Percentiles rank a stretch among this genome's conserved stretches.
Conservation (phyloP, 2,888 invertebrate genomes). For the Thumatha senex region DNA sequence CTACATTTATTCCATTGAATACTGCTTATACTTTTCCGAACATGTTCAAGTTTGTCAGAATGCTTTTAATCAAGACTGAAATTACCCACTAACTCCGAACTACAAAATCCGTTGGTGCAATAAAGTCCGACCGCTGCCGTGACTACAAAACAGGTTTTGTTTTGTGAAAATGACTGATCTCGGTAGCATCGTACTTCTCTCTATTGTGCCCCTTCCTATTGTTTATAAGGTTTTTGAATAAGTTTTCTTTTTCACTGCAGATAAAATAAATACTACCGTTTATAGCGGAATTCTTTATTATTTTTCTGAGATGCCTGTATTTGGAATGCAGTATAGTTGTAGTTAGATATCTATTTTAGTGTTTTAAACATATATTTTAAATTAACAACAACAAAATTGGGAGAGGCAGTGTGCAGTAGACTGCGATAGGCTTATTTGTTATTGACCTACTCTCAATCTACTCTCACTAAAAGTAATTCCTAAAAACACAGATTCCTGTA, state of each 20-base stretch:
- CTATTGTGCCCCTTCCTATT: slow-evolving; percentile 55
- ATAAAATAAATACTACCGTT: slow-evolving; percentile 31
- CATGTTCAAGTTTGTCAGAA: slow-evolving; percentile 35
- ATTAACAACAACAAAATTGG: no score
- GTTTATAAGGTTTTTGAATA: slow-evolving; percentile 54
- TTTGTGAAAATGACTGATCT: slow-evolving; percentile 58
- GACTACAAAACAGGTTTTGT: slow-evolving; percentile 52
- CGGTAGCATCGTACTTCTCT: slow-evolving; percentile 38
- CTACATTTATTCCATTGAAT: slow-evolving; percentile 5
- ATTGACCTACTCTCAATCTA: no score
- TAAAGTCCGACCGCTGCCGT: slow-evolving; percentile 32
- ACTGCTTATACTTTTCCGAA: slow-evolving; percentile 18
- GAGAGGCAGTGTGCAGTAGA: no score
- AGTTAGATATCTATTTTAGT: no score
- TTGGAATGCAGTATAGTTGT: slow-evolving; percentile 11
- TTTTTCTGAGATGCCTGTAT: slow-evolving; percentile 18
- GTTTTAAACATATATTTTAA: no score
- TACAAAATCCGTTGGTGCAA: slow-evolving; percentile 34
- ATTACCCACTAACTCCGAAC: slow-evolving; percentile 31
- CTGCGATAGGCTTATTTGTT: no score
- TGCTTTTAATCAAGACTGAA: slow-evolving; percentile 36
- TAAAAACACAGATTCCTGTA: neutral
- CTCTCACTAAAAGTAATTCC: no score
- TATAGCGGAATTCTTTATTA: slow-evolving; percentile 16
- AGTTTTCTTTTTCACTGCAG: slow-evolving; percentile 33